phyloP scores from a whole-genome alignment of 2,888 invertebrate species.

The Cryptocheilus praepositus region DNA sequence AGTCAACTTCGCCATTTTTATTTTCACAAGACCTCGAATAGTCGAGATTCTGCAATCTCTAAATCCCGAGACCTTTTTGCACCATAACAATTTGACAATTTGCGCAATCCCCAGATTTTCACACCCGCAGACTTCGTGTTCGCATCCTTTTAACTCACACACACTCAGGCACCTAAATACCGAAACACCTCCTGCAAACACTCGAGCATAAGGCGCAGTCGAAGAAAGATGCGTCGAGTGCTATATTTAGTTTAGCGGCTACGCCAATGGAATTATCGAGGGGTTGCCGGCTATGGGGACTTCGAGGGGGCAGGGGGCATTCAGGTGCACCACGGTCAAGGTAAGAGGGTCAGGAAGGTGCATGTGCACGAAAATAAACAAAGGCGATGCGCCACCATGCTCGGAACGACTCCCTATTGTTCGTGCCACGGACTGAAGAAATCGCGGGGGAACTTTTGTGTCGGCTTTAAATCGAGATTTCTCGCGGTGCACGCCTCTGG shows the following conservation, averaged over 20 bases:
- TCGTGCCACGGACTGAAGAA: neutral
- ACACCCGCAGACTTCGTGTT: neutral
- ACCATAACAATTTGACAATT: too few species aligned
- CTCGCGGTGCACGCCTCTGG: neutral
- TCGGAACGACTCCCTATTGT: slow-evolving; percentile 7
- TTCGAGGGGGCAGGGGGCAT: slow-evolving; percentile 14
- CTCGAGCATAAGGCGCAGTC: neutral
- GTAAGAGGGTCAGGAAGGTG: slow-evolving; percentile 50
- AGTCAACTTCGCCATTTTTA: too few species aligned
- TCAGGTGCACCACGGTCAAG: slow-evolving; percentile 51
- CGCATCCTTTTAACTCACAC: neutral
- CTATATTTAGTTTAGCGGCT: slow-evolving; percentile 14
- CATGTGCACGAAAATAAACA: slow-evolving; percentile 43
- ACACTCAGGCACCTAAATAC: slow-evolving; percentile 1
- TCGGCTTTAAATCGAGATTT: neutral
- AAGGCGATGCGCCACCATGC: slow-evolving; percentile 26
- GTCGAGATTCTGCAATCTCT: too few species aligned
- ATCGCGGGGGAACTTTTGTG: neutral
- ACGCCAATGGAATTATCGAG: slow-evolving; percentile 43
- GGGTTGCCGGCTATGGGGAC: slow-evolving; percentile 10
- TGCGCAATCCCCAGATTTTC: too few species aligned
- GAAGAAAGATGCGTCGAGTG: slow-evolving; percentile 1
- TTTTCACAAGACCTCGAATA: too few species aligned
- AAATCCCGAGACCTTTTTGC: too few species aligned
- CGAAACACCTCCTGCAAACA: neutral